phyloP scores from a whole-genome alignment of 2,797 vertebrate genomes.

The Platyrinchus mystaceus region DNA sequence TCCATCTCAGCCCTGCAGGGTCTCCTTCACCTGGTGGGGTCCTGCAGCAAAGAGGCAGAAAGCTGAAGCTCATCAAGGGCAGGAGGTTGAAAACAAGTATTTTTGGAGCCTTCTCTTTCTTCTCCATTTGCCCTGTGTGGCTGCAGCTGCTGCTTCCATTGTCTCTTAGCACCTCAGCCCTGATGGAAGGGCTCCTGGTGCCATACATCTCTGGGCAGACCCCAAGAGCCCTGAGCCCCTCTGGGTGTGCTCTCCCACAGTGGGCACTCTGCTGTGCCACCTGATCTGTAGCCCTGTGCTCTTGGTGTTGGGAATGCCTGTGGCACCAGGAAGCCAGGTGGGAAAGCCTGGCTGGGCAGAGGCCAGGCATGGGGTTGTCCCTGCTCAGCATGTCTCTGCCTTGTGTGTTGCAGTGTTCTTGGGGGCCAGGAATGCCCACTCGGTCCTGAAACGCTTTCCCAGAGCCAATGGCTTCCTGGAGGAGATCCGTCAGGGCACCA shows the following conservation, averaged over 20 bases:
- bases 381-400: constrained; percentile 24
- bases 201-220: background rate
- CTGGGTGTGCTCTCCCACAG: background rate
- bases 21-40: background rate
- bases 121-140: background rate
- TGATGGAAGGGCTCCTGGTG: background rate
- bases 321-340: background rate
- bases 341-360: background rate
- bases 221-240: background rate
- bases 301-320: background rate
- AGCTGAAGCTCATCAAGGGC: background rate
- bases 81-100: background rate
- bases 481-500: constrained; percentile 85
- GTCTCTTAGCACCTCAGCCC: background rate
- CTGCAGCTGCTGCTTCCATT: background rate
- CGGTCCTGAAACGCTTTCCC: constrained; percentile 83
- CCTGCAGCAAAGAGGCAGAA: background rate
- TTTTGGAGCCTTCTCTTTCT: background rate
- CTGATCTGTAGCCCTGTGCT: background rate
- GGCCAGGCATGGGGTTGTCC: background rate
- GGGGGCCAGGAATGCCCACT: constrained; percentile 80
- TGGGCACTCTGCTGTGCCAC: background rate
- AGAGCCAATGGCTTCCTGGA: constrained; percentile 87
- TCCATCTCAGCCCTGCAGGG: background rate
- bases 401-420: constrained; percentile 80